Base-by-base conservation (phyloP, 2,113 vertebrate genomes). In the Phoxinus phoxinus region DNA sequence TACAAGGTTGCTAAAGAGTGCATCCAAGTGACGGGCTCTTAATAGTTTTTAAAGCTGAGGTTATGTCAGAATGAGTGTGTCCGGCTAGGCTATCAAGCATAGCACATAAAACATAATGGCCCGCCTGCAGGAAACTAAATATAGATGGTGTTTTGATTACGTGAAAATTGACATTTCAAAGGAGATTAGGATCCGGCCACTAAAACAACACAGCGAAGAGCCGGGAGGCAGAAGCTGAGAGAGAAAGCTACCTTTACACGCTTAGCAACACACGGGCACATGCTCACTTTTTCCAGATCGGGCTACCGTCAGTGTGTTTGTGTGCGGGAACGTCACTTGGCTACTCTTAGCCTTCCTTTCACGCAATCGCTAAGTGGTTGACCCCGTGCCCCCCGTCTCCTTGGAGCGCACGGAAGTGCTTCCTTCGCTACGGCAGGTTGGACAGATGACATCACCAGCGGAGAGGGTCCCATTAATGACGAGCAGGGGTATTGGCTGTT, bases 161-260 rank as follows among this genome's bases (percentile, higher is more conserved):
- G 44, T 84, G 44, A 86, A 88, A 88, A 87, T 84, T 85, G 80
- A 85, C 87, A 87, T 89, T 89, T 90, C 84, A 89, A 85, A 87
- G 63, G 79, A 85, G 78, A 87, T 86, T 85, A 88, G 59, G 63
- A 89, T 89, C 86, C 81, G 35, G 17, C 71, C 83, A 87, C 81
- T 90, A 87, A 89, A 81, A 87, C 48, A 89, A 90, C 86, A 85
- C 7, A 25, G 74, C 11, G 11, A 44, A 73, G 65, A 86, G 75
- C 88, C 37, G 56, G 25, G 75, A 63, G 88, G 74, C 83, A 81
- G 58, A 46, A 37, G 48, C 65, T 19, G 32, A 25, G 32, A 25
- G 58, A 86, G 67, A 72, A 56, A 44, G 76, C 44, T 35, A 65
- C 77, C 83, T 81, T 85, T 81, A 73, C 67, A 85, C 12, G 41